These are phyloP conservation scores for Coremacera marginata DNA, from an alignment of 2,888 invertebrate species.

Conservation along the genomic window DNA sequence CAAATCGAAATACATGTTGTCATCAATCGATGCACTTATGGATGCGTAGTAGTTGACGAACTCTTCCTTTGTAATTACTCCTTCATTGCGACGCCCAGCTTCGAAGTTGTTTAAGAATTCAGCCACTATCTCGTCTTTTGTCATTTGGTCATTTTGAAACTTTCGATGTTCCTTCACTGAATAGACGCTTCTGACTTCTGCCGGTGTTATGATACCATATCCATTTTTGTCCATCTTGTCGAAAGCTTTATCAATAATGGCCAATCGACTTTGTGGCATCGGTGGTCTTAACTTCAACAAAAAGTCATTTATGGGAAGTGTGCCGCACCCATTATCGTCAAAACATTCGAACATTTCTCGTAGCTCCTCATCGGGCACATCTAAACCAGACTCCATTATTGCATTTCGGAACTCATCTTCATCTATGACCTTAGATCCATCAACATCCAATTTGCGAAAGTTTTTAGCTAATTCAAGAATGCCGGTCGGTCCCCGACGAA, in stretches of 20 bases:
- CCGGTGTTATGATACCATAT: conserved; percentile 82
- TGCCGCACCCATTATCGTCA: conserved; percentile 86
- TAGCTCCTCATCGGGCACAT: conserved; percentile 72
- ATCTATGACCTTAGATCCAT: conserved; percentile 86
- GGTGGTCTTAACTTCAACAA: conserved; percentile 84
- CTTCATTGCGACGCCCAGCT: conserved; percentile 72
- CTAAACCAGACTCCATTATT: conserved; percentile 82
- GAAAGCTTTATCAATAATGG: conserved; percentile 82
- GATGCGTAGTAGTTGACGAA: conserved; percentile 92
- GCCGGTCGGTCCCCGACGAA: conserved; percentile 87
- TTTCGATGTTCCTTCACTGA: conserved; percentile 83
- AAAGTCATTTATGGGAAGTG: conserved; percentile 91
- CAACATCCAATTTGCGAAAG: conserved; percentile 94
- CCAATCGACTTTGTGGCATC: conserved; percentile 78
- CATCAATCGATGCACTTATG: conserved; percentile 93
- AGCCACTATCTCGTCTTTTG: conserved; percentile 81
- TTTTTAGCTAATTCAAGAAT: conserved; percentile 88
- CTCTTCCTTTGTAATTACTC: conserved; percentile 93
- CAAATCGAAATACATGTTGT: conserved; percentile 90
- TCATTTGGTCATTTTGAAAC: conserved; percentile 86
- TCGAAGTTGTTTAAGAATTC: conserved; percentile 88
- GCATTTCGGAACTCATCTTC: conserved; percentile 87
- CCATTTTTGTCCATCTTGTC: conserved; percentile 86
- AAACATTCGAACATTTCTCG: conserved; percentile 71
- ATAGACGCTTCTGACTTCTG: conserved; percentile 81